phyloP scores from a whole-genome alignment of 2,113 vertebrate species.

The Gymnorhina tibicen region DNA sequence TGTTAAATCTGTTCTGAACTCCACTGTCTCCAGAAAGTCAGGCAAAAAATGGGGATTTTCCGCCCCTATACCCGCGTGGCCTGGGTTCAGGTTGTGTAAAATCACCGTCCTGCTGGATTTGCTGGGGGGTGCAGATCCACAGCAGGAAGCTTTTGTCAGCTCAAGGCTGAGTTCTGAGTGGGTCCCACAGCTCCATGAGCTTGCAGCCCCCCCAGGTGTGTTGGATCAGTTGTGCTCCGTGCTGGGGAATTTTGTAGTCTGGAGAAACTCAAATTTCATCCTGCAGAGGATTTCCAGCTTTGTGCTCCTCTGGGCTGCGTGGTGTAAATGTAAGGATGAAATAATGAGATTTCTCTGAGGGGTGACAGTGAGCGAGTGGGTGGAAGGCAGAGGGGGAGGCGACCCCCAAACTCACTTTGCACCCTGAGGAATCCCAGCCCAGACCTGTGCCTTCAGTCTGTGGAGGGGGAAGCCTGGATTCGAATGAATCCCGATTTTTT shows the following conservation, averaged over 20 bases:
- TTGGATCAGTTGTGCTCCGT: background rate
- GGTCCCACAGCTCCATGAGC: background rate
- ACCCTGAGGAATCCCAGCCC: background rate
- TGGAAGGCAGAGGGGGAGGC: background rate
- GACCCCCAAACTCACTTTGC: background rate
- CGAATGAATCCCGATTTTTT: background rate
- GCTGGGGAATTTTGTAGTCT: background rate
- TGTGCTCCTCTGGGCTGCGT: background rate
- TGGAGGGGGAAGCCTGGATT: background rate
- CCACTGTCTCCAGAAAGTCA: background rate
- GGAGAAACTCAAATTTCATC: background rate
- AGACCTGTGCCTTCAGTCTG: background rate
- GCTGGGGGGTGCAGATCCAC: background rate
- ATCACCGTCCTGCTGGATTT: background rate
- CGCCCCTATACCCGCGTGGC: background rate
- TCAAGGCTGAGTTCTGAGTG: background rate
- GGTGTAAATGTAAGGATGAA: background rate
- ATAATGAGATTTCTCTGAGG: background rate
- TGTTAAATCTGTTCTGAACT: background rate
- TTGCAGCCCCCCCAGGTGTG: background rate
- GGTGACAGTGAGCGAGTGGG: background rate
- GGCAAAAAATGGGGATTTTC: background rate
- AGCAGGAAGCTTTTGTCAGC: background rate
- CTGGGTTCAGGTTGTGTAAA: background rate
- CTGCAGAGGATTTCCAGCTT: background rate